A percentile compares a stretch with the other conserved stretches of the same genome.
Conservation (phyloP, 2,113 vertebrate genomes). For the Fregetta grallaria region DNA sequence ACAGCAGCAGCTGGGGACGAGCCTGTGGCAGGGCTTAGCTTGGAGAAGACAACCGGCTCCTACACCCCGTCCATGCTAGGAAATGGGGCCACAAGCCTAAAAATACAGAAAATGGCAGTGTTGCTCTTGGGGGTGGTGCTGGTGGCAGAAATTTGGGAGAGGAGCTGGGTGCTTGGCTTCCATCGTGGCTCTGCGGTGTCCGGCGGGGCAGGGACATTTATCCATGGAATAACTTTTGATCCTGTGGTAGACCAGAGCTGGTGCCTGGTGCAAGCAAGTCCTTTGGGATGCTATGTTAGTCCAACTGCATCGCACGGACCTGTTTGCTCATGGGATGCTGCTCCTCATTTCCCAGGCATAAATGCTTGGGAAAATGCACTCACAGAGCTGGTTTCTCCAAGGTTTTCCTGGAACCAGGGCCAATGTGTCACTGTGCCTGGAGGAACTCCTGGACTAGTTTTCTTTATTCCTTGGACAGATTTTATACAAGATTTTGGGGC, state of each 20-base stretch:
- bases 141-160: neutral
- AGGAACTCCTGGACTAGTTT: neutral
- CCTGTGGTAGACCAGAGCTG: neutral
- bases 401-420: neutral
- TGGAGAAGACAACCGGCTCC: neutral
- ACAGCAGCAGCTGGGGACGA: neutral
- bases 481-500: neutral
- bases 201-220: fast-evolving
- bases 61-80: fast-evolving
- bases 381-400: neutral
- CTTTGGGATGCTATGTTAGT: neutral
- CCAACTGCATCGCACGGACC: fast-evolving
- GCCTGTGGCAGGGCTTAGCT: neutral
- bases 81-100: neutral
- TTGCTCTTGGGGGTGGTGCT: neutral
- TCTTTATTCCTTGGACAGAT: neutral
- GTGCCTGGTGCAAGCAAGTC: neutral
- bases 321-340: neutral
- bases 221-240: neutral
- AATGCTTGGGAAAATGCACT: fast-evolving
- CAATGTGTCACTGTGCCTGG: fast-evolving
- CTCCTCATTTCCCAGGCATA: neutral
- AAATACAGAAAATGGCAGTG: neutral
- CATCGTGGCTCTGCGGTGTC: fast-evolving
- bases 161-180: neutral